Percentiles rank a stretch among this genome's conserved stretches.
phyloP scores from a whole-genome alignment of 1,140 invertebrate species.

The Drosophila saltans region DNA sequence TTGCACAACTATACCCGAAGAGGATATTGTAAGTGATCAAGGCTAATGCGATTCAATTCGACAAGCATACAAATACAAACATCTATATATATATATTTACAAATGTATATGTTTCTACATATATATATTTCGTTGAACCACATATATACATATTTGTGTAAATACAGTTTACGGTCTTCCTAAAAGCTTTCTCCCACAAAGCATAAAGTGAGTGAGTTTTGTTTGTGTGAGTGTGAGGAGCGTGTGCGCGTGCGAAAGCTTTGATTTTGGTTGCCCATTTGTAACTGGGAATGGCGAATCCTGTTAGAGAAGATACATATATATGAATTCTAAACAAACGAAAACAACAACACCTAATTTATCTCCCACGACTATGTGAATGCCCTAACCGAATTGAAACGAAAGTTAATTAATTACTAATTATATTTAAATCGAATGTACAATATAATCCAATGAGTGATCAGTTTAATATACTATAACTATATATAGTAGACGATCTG shows the following conservation, averaged over 20 bases:
- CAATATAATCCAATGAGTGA: not conserved
- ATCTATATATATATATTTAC: not conserved
- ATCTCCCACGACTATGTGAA: not conserved
- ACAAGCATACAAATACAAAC: not conserved
- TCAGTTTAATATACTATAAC: too few species aligned
- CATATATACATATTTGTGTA: constrained; percentile 24
- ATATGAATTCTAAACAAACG: not conserved
- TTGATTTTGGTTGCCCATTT: constrained; percentile 26
- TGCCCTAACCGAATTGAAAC: not conserved
- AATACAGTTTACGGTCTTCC: constrained; percentile 13
- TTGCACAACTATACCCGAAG: constrained; percentile 78
- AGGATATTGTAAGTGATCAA: constrained; percentile 73
- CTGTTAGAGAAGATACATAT: not conserved
- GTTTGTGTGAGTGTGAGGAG: constrained; percentile 20
- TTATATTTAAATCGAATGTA: too few species aligned
- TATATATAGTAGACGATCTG: too few species aligned
- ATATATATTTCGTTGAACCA: not conserved
- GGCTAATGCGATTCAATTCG: not conserved
- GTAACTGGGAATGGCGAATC: constrained; percentile 27
- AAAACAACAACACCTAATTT: not conserved
- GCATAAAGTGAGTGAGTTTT: constrained; percentile 9
- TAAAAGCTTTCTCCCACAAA: constrained; percentile 38
- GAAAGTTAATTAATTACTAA: not conserved
- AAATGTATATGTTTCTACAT: too few species aligned
- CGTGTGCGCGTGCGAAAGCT: constrained; percentile 49